Evolutionary conservation across 2,797 vertebrate species (phyloP).

Genomic region (Tapera naevia): DNA sequence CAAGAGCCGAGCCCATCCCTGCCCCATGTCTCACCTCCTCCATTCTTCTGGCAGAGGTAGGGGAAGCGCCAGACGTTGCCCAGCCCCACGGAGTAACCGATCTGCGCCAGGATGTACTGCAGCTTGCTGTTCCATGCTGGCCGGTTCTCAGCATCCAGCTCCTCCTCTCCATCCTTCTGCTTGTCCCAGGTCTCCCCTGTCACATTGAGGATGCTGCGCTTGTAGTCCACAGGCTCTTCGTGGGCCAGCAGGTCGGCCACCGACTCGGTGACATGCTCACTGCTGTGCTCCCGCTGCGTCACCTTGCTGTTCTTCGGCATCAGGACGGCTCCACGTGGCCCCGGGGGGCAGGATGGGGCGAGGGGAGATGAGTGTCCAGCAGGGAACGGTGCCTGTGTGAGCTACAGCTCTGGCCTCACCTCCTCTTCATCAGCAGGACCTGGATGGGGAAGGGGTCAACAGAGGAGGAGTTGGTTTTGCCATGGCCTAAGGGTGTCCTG

Average conservation of each 20-base stretch:
- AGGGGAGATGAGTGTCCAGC: fast-evolving
- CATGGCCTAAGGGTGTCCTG: fast-evolving
- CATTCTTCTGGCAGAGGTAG: slow-evolving; percentile 97
- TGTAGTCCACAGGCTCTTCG: slow-evolving; percentile 95
- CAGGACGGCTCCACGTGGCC: not conserved
- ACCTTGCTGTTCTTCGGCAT: slow-evolving; percentile 99
- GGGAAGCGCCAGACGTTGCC: slow-evolving; percentile 98
- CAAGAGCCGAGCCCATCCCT: not conserved
- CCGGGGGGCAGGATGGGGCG: not conserved
- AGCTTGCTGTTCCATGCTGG: slow-evolving; percentile 97
- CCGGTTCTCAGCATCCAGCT: slow-evolving; percentile 84
- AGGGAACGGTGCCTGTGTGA: fast-evolving
- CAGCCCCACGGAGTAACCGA: slow-evolving; percentile 95
- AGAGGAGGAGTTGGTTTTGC: not conserved
- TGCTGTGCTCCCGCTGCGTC: slow-evolving; percentile 92
- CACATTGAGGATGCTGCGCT: slow-evolving; percentile 91
- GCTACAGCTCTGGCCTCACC: slow-evolving; percentile 28
- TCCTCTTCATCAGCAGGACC: slow-evolving; percentile 68
- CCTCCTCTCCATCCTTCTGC: slow-evolving; percentile 77
- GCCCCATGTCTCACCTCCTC: slow-evolving; percentile 85
- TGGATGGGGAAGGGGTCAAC: not conserved
- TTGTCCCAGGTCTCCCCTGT: slow-evolving; percentile 71
- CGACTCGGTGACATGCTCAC: slow-evolving; percentile 95
- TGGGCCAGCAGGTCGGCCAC: slow-evolving; percentile 94
- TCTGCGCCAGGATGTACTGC: slow-evolving; percentile 96